Evolutionary conservation across 2,888 invertebrate species (phyloP).

Genomic region (Pterobdella sp.): DNA sequence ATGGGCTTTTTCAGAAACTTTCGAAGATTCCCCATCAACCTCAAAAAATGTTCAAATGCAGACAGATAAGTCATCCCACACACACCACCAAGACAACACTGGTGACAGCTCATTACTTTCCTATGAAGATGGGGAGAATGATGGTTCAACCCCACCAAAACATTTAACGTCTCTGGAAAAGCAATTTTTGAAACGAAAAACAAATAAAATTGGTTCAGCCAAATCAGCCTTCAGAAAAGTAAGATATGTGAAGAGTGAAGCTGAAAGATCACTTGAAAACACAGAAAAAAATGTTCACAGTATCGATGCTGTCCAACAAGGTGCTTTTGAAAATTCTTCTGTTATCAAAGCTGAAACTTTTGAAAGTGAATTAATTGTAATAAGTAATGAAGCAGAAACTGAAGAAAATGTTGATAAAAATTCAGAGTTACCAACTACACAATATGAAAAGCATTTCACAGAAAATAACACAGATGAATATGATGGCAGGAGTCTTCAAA

Average conservation of each 20-base stretch:
- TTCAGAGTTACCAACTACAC: neutral
- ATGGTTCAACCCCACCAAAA: neutral
- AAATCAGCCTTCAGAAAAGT: constrained; percentile 25
- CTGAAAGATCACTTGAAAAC: neutral
- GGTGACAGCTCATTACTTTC: neutral
- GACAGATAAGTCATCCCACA: neutral
- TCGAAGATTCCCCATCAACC: neutral
- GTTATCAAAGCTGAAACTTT: neutral
- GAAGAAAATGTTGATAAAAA: neutral
- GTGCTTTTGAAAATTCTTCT: neutral
- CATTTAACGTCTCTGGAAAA: neutral
- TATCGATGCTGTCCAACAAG: neutral
- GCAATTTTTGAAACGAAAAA: neutral
- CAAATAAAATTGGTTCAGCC: constrained; percentile 12
- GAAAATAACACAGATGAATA: neutral
- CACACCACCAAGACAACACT: neutral
- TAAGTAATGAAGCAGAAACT: neutral
- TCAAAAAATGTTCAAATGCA: neutral
- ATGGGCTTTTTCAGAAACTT: neutral
- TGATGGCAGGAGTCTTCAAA: neutral
- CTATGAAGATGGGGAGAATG: neutral
- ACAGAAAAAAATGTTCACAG: neutral
- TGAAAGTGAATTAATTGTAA: neutral
- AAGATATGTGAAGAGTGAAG: neutral
- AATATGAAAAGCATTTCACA: neutral